These are phyloP conservation scores for Petrolisthes cinctipes DNA, from an alignment of 2,888 invertebrate species.

Conservation along the genomic window DNA sequence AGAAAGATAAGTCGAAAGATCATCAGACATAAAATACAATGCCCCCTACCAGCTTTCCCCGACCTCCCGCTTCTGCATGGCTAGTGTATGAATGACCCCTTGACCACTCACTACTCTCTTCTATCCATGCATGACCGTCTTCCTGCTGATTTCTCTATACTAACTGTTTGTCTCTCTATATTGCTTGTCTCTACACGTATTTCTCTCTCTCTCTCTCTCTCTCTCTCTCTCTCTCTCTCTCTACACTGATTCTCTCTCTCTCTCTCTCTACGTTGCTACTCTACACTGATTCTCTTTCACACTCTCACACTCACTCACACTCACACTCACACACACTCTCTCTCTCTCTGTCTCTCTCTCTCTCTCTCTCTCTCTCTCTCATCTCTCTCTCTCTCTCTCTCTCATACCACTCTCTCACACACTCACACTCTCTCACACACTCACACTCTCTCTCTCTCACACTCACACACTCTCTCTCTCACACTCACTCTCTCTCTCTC, in stretches of 20 bases:
- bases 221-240: background rate
- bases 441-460: background rate
- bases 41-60: too few relatives aligned
- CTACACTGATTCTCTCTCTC: background rate
- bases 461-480: conserved; percentile 11
- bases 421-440: conserved; percentile 9
- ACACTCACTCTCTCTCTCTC: conserved; percentile 7
- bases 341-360: background rate
- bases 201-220: conserved; percentile 25
- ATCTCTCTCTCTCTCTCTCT: background rate
- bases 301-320: conserved; percentile 9
- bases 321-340: conserved; percentile 8
- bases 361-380: conserved; percentile 16
- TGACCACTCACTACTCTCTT: background rate
- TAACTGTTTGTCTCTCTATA: background rate
- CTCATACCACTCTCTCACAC: background rate
- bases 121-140: background rate
- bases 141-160: background rate
- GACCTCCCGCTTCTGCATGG: too few relatives aligned
- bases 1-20: too few relatives aligned
- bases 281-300: conserved; percentile 5
- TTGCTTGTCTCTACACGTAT: background rate
- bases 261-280: background rate
- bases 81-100: background rate
- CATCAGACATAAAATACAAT: too few relatives aligned